phyloP scores from a whole-genome alignment of 1,140 invertebrate species.

The Halesus radiatus region DNA sequence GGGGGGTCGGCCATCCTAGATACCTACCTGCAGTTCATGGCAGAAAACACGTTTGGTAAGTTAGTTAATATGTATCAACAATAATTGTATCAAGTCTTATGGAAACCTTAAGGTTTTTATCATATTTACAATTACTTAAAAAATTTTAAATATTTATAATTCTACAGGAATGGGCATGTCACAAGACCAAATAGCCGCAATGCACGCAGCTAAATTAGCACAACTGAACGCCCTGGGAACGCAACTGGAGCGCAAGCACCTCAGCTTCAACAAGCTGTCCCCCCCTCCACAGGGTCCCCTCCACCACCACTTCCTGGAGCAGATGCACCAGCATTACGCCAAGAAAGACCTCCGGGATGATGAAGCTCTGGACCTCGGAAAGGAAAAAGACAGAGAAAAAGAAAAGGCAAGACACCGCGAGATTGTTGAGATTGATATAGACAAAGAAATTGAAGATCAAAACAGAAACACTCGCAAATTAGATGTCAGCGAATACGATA shows the following conservation, averaged over 20 bases:
- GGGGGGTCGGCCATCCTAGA: constrained; percentile 84
- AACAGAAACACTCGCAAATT: constrained; percentile 56
- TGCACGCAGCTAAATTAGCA: constrained; percentile 78
- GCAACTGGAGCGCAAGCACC: constrained; percentile 72
- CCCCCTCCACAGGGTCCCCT: constrained; percentile 66
- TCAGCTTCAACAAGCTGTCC: constrained; percentile 66
- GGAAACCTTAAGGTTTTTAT: too few relatives aligned
- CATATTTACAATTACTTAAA: neutral
- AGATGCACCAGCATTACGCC: constrained; percentile 73
- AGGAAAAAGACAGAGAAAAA: constrained; percentile 65
- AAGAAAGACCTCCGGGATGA: constrained; percentile 63
- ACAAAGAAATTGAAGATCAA: constrained; percentile 60
- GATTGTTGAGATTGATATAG: constrained; percentile 62
- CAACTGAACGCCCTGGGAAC: constrained; percentile 78
- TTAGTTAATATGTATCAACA: neutral
- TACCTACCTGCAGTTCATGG: constrained; percentile 88
- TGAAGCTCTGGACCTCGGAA: constrained; percentile 67
- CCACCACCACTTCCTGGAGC: constrained; percentile 73
- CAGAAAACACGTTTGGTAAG: constrained; percentile 81
- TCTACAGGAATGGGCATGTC: constrained; percentile 67
- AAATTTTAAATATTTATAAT: neutral
- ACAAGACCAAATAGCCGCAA: constrained; percentile 72
- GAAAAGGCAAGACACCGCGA: constrained; percentile 64
- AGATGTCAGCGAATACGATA: constrained; percentile 43
- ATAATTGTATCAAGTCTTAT: too few relatives aligned